Evolutionary conservation across 2,797 vertebrate species (phyloP).

Genomic region (Thamnophis elegans): DNA sequence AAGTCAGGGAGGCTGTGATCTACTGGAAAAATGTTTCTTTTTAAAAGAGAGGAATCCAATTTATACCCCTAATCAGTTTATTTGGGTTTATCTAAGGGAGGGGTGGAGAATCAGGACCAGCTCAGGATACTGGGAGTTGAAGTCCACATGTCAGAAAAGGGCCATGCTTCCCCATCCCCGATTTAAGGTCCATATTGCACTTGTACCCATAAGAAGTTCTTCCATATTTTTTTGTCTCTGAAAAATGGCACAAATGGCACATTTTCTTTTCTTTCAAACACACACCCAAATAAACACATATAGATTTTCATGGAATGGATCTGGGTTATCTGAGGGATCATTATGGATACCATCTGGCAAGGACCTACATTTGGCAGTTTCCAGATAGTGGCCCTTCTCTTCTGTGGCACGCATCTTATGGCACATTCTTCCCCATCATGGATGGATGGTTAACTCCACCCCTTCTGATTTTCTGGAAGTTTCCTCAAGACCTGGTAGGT

Average conservation of each 20-base stretch:
- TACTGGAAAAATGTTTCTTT: neutral
- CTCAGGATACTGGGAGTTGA: neutral
- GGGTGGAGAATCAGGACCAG: no score
- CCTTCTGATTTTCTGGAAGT: neutral
- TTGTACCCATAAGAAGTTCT: neutral
- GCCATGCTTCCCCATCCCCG: neutral
- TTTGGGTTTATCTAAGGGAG: neutral
- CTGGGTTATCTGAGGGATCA: neutral
- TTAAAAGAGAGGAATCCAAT: neutral
- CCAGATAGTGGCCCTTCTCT: neutral
- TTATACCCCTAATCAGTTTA: neutral
- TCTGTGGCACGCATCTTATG: neutral
- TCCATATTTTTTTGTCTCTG: neutral
- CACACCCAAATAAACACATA: neutral
- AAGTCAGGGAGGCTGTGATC: neutral
- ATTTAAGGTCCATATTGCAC: neutral
- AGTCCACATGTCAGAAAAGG: neutral
- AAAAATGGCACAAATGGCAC: neutral
- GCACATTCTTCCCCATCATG: neutral
- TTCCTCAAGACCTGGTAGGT: neutral
- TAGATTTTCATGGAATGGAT: neutral
- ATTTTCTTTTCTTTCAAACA: neutral
- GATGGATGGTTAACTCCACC: neutral
- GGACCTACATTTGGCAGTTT: neutral
- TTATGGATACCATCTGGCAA: neutral